phyloP scores from a whole-genome alignment of 2,797 vertebrate genomes.

The Coregonus ussuriensis region DNA sequence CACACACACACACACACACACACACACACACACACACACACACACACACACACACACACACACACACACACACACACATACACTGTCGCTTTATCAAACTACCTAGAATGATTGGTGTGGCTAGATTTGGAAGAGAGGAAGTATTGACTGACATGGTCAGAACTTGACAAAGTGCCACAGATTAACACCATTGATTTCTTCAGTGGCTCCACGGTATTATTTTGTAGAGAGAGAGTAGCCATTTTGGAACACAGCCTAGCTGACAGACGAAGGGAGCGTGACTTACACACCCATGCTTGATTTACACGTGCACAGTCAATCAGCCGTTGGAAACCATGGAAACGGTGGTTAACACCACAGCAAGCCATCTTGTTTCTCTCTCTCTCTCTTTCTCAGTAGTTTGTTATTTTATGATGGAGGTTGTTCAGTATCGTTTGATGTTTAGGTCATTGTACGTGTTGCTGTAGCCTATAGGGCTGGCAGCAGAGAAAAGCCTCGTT shows the following conservation, averaged over 20 bases:
- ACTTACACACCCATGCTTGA: conserved; percentile 10
- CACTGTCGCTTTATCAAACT: neutral
- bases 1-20: no score
- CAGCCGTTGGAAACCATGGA: conserved; percentile 39
- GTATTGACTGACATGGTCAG: neutral
- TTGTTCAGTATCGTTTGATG: neutral
- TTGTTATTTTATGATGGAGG: conserved; percentile 23
- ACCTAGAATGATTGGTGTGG: neutral
- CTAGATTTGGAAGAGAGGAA: neutral
- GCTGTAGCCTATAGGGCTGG: neutral
- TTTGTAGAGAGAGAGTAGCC: neutral
- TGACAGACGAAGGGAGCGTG: neutral
- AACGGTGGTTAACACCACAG: conserved; percentile 9
- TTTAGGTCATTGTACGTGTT: neutral
- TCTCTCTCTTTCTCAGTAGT: conserved; percentile 2
- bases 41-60: no score
- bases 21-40: no score
- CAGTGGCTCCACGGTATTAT: neutral
- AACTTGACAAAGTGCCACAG: neutral
- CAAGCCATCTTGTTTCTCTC: conserved; percentile 2
- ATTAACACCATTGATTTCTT: neutral
- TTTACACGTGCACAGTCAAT: conserved; percentile 32
- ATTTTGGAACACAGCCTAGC: conserved; percentile 3
- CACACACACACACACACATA: neutral
- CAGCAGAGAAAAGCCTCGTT: neutral